These are phyloP conservation scores for Urophycis tenuis DNA, from an alignment of 2,797 vertebrate genomes.

Conservation along the genomic window DNA sequence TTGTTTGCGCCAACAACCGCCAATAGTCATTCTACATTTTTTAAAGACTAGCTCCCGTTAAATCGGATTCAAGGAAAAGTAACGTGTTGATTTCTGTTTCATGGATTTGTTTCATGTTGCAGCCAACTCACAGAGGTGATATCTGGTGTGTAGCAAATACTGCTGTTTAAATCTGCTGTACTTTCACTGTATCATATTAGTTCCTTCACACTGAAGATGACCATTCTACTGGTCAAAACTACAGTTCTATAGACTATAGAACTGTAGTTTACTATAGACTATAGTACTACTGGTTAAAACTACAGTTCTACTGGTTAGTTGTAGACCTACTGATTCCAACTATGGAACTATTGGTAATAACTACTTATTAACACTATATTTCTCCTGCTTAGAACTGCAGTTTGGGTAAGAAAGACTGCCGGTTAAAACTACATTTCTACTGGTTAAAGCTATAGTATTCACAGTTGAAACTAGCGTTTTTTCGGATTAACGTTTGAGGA, in stretches of 20 bases:
- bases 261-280: too few relatives aligned
- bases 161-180: neutral
- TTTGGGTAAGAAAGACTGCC: neutral
- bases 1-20: neutral
- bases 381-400: neutral
- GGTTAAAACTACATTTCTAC: neutral
- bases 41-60: neutral
- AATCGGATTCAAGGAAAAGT: neutral
- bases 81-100: neutral
- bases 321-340: neutral
- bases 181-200: slow-evolving; percentile 20
- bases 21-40: neutral
- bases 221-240: neutral
- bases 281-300: slow-evolving; percentile 1
- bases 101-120: neutral
- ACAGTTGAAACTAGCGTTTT: neutral
- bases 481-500: neutral
- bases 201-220: slow-evolving; percentile 10
- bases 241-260: slow-evolving; percentile 2
- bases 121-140: neutral
- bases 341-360: neutral
- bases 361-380: neutral
- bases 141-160: neutral
- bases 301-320: neutral
- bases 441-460: neutral